Percentiles rank a stretch among this genome's conserved stretches.
Conservation (phyloP, 1,140 invertebrate genomes). For the Semibalanus balanoides region DNA sequence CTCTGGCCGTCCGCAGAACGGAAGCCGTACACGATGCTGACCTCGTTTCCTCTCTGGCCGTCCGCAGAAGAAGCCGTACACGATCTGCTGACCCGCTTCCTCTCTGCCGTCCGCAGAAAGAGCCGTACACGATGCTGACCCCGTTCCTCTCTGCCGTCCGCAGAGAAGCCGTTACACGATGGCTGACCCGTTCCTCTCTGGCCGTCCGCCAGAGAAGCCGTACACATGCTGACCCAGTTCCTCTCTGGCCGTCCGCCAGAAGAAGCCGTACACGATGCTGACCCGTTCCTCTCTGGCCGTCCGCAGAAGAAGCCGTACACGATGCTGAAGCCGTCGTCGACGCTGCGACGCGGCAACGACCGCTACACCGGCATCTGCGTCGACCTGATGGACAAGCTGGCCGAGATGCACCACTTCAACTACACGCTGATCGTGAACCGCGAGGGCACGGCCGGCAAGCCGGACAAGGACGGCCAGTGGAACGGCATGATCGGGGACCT, state of each 20-base stretch:
- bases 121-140: neutral
- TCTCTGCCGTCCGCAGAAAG: neutral
- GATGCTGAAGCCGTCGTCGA: neutral
- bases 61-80: conserved; percentile 4
- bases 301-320: conserved; percentile 5
- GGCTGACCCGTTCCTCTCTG: too few relatives aligned
- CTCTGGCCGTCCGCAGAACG: too few relatives aligned
- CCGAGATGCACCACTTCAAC: conserved; percentile 35
- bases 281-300: neutral
- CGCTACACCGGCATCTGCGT: conserved; percentile 41
- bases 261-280: too few relatives aligned
- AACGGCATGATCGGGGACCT: conserved; percentile 37
- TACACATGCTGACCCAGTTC: too few relatives aligned
- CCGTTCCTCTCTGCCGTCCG: too few relatives aligned
- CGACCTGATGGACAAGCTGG: conserved; percentile 35
- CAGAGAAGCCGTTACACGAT: too few relatives aligned
- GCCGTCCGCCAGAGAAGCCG: too few relatives aligned
- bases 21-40: too few relatives aligned
- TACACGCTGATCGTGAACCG: conserved; percentile 36
- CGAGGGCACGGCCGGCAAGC: conserved; percentile 37
- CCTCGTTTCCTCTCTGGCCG: neutral
- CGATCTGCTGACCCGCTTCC: neutral
- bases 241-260: too few relatives aligned
- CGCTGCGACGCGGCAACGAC: conserved; percentile 26
- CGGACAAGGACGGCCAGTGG: conserved; percentile 36